These are phyloP conservation scores for Nannobrachium achirus DNA, from an alignment of 2,113 vertebrate species.

Conservation along the genomic window DNA sequence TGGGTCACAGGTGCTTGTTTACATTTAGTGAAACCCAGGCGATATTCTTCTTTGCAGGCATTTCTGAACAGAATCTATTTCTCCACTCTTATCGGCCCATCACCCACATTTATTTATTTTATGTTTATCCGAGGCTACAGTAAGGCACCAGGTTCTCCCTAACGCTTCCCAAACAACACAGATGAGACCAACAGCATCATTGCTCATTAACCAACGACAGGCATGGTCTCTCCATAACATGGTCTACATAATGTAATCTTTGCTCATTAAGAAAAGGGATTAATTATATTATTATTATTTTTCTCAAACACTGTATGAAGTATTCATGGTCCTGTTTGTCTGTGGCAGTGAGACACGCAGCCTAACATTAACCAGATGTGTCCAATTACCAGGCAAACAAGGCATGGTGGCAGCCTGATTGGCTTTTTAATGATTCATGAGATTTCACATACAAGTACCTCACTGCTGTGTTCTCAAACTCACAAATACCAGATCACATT, in stretches of 20 bases:
- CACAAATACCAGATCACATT: too few relatives aligned
- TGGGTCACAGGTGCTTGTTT: too few relatives aligned
- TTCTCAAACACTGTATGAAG: conserved; percentile 54
- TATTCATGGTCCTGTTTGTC: conserved; percentile 53
- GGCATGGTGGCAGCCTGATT: conserved; percentile 48
- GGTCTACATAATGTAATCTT: conserved; percentile 72
- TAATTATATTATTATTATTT: conserved; percentile 71
- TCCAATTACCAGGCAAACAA: conserved; percentile 54
- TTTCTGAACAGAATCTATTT: too few relatives aligned
- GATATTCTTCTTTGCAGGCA: too few relatives aligned
- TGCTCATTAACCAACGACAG: conserved; percentile 64
- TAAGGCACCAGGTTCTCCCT: conserved; percentile 13
- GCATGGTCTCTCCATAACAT: conserved; percentile 62
- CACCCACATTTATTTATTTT: too few relatives aligned
- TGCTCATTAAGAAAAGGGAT: conserved; percentile 66
- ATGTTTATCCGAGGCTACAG: too few relatives aligned
- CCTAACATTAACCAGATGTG: conserved; percentile 61
- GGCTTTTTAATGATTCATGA: conserved; percentile 64
- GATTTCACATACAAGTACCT: too few relatives aligned
- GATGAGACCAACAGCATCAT: conserved; percentile 56
- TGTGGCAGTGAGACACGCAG: conserved; percentile 44
- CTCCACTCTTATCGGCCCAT: too few relatives aligned
- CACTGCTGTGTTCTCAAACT: too few relatives aligned
- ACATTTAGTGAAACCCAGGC: too few relatives aligned
- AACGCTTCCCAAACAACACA: conserved; percentile 44